These are phyloP conservation scores for Pararge aegeria DNA, from an alignment of 1,140 invertebrate genomes.

Conservation along the genomic window DNA sequence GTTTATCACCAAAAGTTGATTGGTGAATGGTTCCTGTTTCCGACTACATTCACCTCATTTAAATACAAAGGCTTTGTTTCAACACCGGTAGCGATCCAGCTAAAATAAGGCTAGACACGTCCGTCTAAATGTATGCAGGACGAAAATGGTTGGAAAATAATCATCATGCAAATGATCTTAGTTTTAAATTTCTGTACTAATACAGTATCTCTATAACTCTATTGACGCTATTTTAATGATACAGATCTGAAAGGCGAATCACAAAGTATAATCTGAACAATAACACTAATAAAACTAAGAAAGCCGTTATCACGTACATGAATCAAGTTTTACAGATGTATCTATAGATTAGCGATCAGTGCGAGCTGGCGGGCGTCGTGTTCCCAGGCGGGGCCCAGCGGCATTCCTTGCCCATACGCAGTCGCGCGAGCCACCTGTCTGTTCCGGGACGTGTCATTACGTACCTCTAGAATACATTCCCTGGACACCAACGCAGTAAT, in stretches of 20 bases:
- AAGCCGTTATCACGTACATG: constrained; percentile 48
- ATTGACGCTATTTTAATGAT: too few relatives aligned
- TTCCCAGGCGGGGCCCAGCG: constrained; percentile 56
- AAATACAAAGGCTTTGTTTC: constrained; percentile 56
- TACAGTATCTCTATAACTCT: too few relatives aligned
- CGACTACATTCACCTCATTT: constrained; percentile 56
- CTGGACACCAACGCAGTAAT: constrained; percentile 53
- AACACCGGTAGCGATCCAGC: constrained; percentile 44
- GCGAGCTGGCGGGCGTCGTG: constrained; percentile 37
- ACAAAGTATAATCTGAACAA: constrained; percentile 3
- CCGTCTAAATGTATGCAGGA: constrained; percentile 21
- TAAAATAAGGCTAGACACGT: constrained; percentile 31
- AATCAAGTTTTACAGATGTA: constrained; percentile 52
- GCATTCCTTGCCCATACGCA: constrained; percentile 72
- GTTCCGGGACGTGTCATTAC: constrained; percentile 63
- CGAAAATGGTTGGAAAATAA: too few relatives aligned
- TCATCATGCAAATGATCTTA: too few relatives aligned
- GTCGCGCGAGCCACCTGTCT: constrained; percentile 55
- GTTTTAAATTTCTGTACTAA: too few relatives aligned
- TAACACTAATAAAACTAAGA: constrained; percentile 37
- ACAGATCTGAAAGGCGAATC: background rate
- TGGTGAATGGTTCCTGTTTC: constrained; percentile 60
- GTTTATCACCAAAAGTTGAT: constrained; percentile 37
- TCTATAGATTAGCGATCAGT: constrained; percentile 28
- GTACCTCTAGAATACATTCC: constrained; percentile 53